Conservation (phyloP, 2,797 vertebrate genomes). For the Falco columbarius region DNA sequence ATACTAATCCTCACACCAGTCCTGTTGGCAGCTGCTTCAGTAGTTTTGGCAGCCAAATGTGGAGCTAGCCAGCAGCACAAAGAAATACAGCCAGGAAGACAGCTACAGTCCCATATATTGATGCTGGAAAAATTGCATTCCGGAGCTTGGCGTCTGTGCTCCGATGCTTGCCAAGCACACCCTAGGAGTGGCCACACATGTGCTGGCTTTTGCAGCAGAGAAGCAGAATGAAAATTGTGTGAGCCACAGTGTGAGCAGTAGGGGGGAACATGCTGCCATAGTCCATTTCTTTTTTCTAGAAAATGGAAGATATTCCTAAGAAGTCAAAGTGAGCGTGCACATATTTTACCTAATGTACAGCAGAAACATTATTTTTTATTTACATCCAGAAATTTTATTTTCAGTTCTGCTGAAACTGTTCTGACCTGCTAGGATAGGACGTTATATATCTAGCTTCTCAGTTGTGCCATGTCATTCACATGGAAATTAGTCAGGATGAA, state of each 20-base stretch:
- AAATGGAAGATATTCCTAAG: neutral
- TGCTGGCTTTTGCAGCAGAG: neutral
- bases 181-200: slow-evolving; percentile 27
- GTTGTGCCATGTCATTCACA: neutral
- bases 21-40: neutral
- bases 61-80: neutral
- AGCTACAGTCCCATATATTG: neutral
- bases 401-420: neutral
- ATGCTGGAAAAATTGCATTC: slow-evolving; percentile 18
- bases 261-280: neutral
- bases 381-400: neutral
- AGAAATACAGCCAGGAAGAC: slow-evolving; percentile 39
- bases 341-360: neutral
- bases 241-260: neutral
- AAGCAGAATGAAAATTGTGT: neutral
- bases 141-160: neutral
- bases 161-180: slow-evolving; percentile 6
- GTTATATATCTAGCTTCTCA: neutral
- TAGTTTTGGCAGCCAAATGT: neutral
- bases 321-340: neutral
- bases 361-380: neutral
- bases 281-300: neutral
- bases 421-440: neutral
- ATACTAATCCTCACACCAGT: slow-evolving; percentile 28
- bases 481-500: neutral